These are phyloP conservation scores for Pristionchus fissidentatus DNA, from an alignment of 2,888 invertebrate genomes.

Conservation along the genomic window DNA sequence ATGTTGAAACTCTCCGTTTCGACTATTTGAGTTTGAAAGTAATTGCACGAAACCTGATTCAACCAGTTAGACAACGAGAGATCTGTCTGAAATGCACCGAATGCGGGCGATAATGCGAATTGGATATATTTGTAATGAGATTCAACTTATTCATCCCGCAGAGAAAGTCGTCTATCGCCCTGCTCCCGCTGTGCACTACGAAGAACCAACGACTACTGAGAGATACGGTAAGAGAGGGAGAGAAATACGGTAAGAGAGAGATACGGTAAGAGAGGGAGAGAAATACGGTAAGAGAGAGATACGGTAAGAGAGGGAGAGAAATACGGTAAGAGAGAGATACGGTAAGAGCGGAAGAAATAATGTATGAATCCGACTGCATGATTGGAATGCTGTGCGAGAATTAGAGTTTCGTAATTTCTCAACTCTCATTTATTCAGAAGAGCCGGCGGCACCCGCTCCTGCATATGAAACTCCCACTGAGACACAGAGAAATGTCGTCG, in stretches of 20 bases:
- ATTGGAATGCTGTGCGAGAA: no score
- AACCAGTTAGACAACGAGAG: no score
- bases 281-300: neutral
- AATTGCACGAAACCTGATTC: no score
- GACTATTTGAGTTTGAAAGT: no score
- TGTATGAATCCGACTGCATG: no score
- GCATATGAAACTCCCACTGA: neutral
- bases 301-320: neutral
- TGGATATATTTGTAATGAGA: no score
- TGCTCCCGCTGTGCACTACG: neutral
- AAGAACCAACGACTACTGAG: neutral
- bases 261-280: neutral
- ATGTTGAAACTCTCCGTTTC: no score
- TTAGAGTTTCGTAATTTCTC: no score
- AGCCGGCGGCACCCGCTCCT: neutral
- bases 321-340: neutral
- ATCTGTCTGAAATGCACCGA: no score
- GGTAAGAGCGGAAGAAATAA: neutral
- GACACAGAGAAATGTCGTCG: neutral
- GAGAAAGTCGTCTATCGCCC: constrained; percentile 35
- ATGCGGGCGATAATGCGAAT: no score
- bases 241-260: neutral
- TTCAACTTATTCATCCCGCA: neutral
- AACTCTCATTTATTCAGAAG: neutral
- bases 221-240: neutral